Conservation (phyloP, 2,797 vertebrate species). For the Euphonia xanthogaster region DNA sequence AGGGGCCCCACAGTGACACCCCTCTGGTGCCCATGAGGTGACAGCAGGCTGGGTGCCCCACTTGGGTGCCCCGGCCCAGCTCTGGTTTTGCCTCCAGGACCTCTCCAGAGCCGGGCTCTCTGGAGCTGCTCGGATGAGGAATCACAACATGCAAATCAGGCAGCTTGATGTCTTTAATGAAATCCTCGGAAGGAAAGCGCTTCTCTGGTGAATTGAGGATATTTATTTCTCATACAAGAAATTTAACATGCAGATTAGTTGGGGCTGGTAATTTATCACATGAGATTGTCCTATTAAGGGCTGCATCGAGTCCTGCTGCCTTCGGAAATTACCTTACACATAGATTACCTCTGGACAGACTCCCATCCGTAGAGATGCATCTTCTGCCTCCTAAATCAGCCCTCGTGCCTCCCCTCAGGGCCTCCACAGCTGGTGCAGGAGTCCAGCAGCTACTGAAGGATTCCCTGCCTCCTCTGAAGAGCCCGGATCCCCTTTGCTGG, state of each 20-base stretch:
- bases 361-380: not conserved
- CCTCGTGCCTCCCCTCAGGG: not conserved
- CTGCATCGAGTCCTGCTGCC: constrained; percentile 54
- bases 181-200: constrained; percentile 41
- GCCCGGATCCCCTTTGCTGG: not conserved
- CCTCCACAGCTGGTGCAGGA: not conserved
- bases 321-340: constrained; percentile 35
- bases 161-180: constrained; percentile 50
- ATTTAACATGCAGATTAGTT: constrained; percentile 76
- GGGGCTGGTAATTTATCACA: constrained; percentile 71
- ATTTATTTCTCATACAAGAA: constrained; percentile 71
- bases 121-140: not conserved
- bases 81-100: not conserved
- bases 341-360: constrained; percentile 23
- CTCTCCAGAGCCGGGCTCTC: not conserved
- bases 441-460: not conserved
- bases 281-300: constrained; percentile 66
- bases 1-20: not conserved
- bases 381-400: not conserved
- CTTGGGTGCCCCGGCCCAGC: not conserved
- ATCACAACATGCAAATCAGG: constrained; percentile 52
- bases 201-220: constrained; percentile 61
- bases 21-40: fast-evolving
- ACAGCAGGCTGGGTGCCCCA: fast-evolving
- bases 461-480: not conserved